phyloP scores from a whole-genome alignment of 2,113 vertebrate genomes.

The Otocyon megalotis region DNA sequence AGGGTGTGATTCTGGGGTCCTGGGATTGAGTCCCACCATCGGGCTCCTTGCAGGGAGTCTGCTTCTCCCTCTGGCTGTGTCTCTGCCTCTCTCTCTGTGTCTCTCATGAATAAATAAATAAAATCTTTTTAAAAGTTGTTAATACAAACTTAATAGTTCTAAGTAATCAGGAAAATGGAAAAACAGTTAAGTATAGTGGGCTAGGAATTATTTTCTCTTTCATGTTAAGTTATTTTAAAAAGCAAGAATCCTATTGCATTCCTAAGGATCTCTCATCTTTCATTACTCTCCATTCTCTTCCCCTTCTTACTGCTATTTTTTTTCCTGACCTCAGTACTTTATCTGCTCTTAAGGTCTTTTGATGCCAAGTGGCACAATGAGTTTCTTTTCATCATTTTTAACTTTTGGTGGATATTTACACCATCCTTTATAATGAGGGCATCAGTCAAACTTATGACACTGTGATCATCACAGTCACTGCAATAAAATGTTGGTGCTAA shows the following conservation, averaged over 20 bases:
- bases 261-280: background rate
- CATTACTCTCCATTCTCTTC: background rate
- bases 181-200: background rate
- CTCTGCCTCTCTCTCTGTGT: too few relatives aligned
- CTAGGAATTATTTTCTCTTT: background rate
- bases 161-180: background rate
- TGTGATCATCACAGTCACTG: slow-evolving; percentile 44
- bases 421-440: background rate
- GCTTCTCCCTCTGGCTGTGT: too few relatives aligned
- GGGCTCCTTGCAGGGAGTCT: too few relatives aligned
- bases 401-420: slow-evolving; percentile 39
- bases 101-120: too few relatives aligned
- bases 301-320: background rate
- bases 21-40: too few relatives aligned
- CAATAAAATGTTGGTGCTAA: slow-evolving; percentile 27
- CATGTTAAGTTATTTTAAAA: slow-evolving; percentile 4
- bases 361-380: background rate
- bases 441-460: background rate
- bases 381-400: slow-evolving; percentile 35
- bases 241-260: background rate
- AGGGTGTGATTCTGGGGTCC: too few relatives aligned
- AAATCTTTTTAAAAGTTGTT: background rate
- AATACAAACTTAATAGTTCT: background rate
- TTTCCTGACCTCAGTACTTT: background rate
- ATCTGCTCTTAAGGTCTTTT: background rate